Base-by-base conservation (phyloP, 2,888 invertebrate species). In the Xestoiulus laeticollis region DNA sequence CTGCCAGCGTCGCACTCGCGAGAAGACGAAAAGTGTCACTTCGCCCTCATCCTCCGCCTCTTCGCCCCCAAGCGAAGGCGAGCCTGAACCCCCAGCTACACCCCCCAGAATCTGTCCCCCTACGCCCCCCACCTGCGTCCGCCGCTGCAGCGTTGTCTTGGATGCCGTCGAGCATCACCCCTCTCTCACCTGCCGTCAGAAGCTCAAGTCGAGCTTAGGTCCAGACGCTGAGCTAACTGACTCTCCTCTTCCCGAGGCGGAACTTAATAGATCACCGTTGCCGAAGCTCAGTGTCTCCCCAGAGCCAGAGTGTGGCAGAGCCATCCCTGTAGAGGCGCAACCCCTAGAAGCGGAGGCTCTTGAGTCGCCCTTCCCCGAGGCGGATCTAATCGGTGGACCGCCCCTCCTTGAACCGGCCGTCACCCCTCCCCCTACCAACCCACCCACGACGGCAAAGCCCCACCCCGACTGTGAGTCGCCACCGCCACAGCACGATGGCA, bases 131-230 rank as follows among this genome's bases (percentile, higher is more conserved):
- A 16, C 44, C n/a, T 85, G 85, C 22, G 85, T 85, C 38, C 48
- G 85, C 14, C 43, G 44, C 38, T 85, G 85, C 44, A 43, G 48
- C 12, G 43, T 43, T 38, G 30, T 85, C 38, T 83, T 83, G 30
- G 83, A 83, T 83, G 83, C 83, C 1, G 83, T 83, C 32, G 10
- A 83, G 83, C 83, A 83, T 38, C 83, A 83, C 38, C 83, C 30
- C 38, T 83, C 83, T 16, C 1, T 83, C 16, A 3, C 26, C 59
- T 3, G 59, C 5, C 59, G 59, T 3, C 59, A 59, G n/a, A 59
- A 59, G n/a, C n/a, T n/a, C 19, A 59, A 19, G 16, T 19, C 59
- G 5, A 19, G 19, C 59, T 3, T 16, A n/a, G 2, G 19, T 3
- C 3, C 59, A 1, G 59, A n/a, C 16, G 2, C 59, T 6, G 59